phyloP scores from a whole-genome alignment of 2,888 invertebrate species.

The Noctua fimbriata region DNA sequence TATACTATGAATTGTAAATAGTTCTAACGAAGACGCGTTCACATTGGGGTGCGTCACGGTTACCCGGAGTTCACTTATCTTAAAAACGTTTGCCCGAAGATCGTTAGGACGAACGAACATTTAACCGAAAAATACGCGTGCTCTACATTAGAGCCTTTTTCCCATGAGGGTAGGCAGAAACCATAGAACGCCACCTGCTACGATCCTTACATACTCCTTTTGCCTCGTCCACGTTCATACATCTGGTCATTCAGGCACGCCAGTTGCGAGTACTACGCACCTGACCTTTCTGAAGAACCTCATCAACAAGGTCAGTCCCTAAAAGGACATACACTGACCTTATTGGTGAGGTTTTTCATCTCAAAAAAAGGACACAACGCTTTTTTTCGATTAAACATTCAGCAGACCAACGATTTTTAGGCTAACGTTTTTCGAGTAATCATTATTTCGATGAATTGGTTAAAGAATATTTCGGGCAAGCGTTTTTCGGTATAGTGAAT shows the following conservation, averaged over 20 bases:
- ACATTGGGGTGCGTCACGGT: constrained; percentile 16
- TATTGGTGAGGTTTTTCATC: too few species aligned
- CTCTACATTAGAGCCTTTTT: background rate
- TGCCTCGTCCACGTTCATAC: too few species aligned
- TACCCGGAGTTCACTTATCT: background rate
- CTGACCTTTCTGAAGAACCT: too few species aligned
- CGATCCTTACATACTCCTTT: too few species aligned
- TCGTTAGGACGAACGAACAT: background rate
- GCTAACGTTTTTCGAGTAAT: background rate
- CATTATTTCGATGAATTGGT: background rate
- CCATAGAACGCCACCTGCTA: background rate
- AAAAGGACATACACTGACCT: too few species aligned
- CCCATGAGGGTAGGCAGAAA: too few species aligned
- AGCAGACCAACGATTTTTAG: background rate
- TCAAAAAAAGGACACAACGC: background rate
- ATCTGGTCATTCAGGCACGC: too few species aligned
- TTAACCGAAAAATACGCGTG: background rate
- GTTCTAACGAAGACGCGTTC: constrained; percentile 48
- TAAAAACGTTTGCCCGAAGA: background rate
- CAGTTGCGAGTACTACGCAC: too few species aligned
- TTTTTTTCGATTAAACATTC: background rate
- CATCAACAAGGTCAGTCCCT: too few species aligned
- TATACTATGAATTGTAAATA: constrained; percentile 64
- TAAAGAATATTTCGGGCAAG: background rate
- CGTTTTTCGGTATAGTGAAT: background rate